Evolutionary conservation across 2,113 vertebrate genomes (phyloP).

Genomic region (Malurus cyaneus): DNA sequence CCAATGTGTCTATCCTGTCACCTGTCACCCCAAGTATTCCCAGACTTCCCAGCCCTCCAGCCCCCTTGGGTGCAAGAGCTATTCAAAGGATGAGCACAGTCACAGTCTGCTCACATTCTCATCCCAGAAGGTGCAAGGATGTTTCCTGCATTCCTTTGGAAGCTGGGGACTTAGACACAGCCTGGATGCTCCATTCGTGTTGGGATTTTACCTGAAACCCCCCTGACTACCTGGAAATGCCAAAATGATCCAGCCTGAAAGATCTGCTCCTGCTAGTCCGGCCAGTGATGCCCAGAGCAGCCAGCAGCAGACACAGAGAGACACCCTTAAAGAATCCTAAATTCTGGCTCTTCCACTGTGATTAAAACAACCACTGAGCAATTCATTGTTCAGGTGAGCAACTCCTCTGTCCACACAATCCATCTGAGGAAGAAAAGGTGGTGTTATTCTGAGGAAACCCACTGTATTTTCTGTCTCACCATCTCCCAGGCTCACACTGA

Average conservation of each 20-base stretch:
- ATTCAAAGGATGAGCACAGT: background rate
- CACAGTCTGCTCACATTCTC: background rate
- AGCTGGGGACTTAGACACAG: background rate
- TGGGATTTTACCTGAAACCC: background rate
- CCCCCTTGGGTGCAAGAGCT: background rate
- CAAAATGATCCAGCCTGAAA: background rate
- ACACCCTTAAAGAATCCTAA: background rate
- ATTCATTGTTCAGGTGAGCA: background rate
- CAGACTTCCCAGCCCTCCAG: accelerated
- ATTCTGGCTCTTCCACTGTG: background rate
- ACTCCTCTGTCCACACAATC: background rate
- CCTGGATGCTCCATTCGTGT: background rate
- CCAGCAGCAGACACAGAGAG: background rate
- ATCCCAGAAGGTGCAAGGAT: background rate
- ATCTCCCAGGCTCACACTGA: background rate
- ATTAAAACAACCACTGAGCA: background rate
- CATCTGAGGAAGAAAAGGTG: background rate
- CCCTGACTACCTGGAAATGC: background rate
- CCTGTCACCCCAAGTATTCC: background rate
- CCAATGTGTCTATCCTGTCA: accelerated
- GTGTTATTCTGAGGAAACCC: background rate
- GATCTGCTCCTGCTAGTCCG: background rate
- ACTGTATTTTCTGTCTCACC: background rate
- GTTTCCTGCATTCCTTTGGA: background rate
- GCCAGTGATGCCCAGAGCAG: background rate